Evolutionary conservation across 2,797 vertebrate genomes (phyloP).

Genomic region (Pipistrellus pygmaeus): DNA sequence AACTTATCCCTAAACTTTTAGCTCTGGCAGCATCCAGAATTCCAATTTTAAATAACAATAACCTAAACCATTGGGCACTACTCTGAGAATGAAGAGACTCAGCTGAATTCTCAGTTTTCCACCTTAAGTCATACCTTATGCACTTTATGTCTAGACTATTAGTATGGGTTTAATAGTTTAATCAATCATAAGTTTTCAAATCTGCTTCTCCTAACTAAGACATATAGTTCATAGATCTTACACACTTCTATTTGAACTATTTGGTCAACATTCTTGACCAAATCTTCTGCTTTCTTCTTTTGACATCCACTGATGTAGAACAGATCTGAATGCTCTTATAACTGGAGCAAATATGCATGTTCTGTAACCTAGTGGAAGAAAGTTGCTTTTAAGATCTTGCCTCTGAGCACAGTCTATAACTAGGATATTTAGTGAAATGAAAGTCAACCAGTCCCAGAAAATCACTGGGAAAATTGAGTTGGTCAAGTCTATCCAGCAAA

Average conservation of each 20-base stretch:
- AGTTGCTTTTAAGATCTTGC: neutral
- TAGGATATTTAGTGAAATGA: neutral
- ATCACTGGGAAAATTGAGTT: neutral
- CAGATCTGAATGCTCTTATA: neutral
- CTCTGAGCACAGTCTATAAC: neutral
- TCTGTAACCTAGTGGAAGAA: neutral
- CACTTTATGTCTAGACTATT: neutral
- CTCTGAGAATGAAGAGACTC: neutral
- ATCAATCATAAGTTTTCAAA: neutral
- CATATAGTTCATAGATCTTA: neutral
- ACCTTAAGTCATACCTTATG: neutral
- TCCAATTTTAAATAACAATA: neutral
- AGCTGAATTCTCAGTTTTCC: neutral
- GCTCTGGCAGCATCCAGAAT: neutral
- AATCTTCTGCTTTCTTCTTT: neutral
- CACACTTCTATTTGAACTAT: neutral
- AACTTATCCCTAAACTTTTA: neutral
- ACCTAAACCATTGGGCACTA: neutral
- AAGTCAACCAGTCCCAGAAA: neutral
- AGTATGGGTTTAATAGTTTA: neutral
- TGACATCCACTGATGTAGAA: neutral
- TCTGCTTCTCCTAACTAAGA: neutral
- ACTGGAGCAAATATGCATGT: neutral
- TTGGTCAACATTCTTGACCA: too few relatives aligned
- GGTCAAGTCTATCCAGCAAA: accelerated